These are phyloP conservation scores for Perdix hodgsoniae DNA, from an alignment of 2,797 vertebrate genomes.

Conservation along the genomic window DNA sequence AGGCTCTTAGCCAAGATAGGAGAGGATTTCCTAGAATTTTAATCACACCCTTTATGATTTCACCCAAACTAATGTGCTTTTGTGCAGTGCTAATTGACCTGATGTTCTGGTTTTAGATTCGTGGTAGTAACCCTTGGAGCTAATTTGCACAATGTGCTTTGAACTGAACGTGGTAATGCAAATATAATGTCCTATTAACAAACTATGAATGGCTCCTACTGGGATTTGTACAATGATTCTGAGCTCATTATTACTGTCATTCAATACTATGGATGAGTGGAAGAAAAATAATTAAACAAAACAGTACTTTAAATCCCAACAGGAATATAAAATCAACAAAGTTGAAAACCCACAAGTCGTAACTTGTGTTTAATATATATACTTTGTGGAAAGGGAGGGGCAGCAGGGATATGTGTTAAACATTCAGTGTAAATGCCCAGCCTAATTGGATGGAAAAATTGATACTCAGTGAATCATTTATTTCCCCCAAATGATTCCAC, in stretches of 20 bases:
- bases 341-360: conserved; percentile 59
- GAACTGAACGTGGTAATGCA: conserved; percentile 63
- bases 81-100: conserved; percentile 72
- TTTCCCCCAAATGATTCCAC: conserved; percentile 19
- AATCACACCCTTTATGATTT: conserved; percentile 52
- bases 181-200: conserved; percentile 68
- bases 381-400: conserved; percentile 13
- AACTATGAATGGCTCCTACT: conserved; percentile 42
- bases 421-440: background rate
- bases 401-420: background rate
- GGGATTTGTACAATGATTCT: conserved; percentile 68
- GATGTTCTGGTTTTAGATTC: conserved; percentile 65
- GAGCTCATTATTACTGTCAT: conserved; percentile 73
- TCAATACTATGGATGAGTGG: conserved; percentile 49
- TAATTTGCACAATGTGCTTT: conserved; percentile 43
- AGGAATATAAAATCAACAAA: conserved; percentile 67
- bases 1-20: background rate
- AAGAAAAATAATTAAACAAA: conserved; percentile 70
- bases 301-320: conserved; percentile 54
- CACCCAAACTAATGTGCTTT: conserved; percentile 48
- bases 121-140: conserved; percentile 54
- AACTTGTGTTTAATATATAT: conserved; percentile 66
- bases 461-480: conserved; percentile 35
- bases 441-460: conserved; percentile 60
- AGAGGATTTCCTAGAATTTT: conserved; percentile 54